Conservation (phyloP, 2,888 invertebrate species). For the Rotaria socialis region DNA sequence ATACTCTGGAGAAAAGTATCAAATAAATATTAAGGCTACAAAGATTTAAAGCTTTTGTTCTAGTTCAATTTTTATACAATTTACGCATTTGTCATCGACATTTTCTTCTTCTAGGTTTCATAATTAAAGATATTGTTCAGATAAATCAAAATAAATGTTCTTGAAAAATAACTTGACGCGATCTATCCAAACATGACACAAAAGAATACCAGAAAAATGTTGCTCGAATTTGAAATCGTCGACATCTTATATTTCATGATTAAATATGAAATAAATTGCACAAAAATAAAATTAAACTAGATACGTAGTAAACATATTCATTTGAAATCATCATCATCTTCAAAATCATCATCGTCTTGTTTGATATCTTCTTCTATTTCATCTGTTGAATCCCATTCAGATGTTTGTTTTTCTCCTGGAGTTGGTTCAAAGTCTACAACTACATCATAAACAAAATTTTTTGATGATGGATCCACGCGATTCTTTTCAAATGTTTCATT, state of each 20-base stretch:
- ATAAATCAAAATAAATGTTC: too few relatives aligned
- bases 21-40: too few relatives aligned
- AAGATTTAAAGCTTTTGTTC: too few relatives aligned
- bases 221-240: too few relatives aligned
- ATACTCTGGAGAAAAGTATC: too few relatives aligned
- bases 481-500: conserved; percentile 60
- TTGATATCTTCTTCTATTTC: conserved; percentile 44
- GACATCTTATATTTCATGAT: background rate
- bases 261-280: background rate
- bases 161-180: too few relatives aligned
- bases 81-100: too few relatives aligned
- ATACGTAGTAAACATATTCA: background rate
- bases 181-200: too few relatives aligned
- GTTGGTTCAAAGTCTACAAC: conserved; percentile 57
- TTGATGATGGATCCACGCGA: conserved; percentile 59
- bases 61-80: too few relatives aligned
- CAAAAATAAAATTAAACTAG: background rate
- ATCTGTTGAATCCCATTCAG: conserved; percentile 59
- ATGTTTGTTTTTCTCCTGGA: conserved; percentile 52
- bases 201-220: too few relatives aligned
- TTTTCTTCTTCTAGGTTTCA: too few relatives aligned
- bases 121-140: too few relatives aligned
- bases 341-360: conserved; percentile 44
- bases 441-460: conserved; percentile 61
- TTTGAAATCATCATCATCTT: background rate